Evolutionary conservation across 2,797 vertebrate genomes (phyloP).

Genomic region (Nothura maculosa): DNA sequence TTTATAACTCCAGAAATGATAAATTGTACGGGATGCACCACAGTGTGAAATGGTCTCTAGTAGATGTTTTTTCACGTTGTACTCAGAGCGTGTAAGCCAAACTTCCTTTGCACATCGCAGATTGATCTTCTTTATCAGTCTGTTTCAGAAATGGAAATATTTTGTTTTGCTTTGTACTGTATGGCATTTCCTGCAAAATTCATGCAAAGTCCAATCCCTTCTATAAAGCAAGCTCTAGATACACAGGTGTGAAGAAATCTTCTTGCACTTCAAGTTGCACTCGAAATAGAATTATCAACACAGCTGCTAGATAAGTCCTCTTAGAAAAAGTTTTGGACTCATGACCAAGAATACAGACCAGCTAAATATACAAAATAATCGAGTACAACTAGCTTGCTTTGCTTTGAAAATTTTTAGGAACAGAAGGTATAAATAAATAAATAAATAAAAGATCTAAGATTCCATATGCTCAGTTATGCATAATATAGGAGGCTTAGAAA

Average conservation of each 20-base stretch:
- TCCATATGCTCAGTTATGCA: slow-evolving; percentile 50
- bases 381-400: slow-evolving; percentile 32
- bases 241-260: slow-evolving; percentile 58
- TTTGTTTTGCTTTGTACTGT: background rate
- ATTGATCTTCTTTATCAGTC: background rate
- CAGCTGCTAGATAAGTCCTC: slow-evolving; percentile 62
- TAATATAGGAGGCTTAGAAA: slow-evolving; percentile 32
- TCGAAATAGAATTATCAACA: slow-evolving; percentile 64
- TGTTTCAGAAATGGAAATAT: background rate
- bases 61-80: background rate
- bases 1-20: background rate
- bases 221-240: slow-evolving; percentile 45
- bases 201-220: slow-evolving; percentile 33
- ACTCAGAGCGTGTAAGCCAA: background rate
- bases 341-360: slow-evolving; percentile 52
- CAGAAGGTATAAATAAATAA: slow-evolving; percentile 41
- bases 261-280: slow-evolving; percentile 49
- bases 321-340: slow-evolving; percentile 46
- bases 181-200: slow-evolving; percentile 28
- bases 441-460: slow-evolving; percentile 30
- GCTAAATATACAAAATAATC: slow-evolving; percentile 56
- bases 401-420: slow-evolving; percentile 47
- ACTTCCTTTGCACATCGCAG: background rate
- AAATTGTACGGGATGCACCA: background rate
- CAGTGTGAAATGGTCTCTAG: background rate